phyloP scores from a whole-genome alignment of 1,140 invertebrate species.

The Latrodectus geometricus region DNA sequence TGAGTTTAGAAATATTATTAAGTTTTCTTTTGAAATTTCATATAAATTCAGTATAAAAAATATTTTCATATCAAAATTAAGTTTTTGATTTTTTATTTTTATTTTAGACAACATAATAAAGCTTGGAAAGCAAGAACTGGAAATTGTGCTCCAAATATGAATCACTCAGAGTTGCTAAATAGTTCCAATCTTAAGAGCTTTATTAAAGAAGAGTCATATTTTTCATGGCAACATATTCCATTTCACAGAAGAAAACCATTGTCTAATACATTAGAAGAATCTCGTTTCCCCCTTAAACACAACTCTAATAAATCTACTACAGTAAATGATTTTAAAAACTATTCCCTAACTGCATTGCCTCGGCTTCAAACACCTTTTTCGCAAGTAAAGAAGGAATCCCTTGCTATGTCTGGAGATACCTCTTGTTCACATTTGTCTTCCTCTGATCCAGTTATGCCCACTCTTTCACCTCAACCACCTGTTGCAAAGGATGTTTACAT shows the following conservation, averaged over 20 bases:
- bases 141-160: background rate
- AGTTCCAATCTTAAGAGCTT: background rate
- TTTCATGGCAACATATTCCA: background rate
- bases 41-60: too few species aligned
- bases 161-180: background rate
- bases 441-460: slow-evolving; percentile 55
- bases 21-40: too few species aligned
- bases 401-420: background rate
- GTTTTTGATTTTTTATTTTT: background rate
- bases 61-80: background rate
- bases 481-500: slow-evolving; percentile 34
- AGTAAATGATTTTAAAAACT: background rate
- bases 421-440: slow-evolving; percentile 34
- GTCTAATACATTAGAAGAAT: background rate
- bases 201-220: background rate
- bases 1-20: too few species aligned
- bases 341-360: slow-evolving; percentile 18
- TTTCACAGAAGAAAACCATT: slow-evolving; percentile 22
- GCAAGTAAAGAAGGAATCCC: slow-evolving; percentile 19
- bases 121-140: background rate
- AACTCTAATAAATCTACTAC: background rate
- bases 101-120: slow-evolving; percentile 13
- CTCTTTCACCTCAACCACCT: slow-evolving; percentile 57
- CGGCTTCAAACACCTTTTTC: slow-evolving; percentile 45
- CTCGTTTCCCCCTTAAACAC: background rate